A percentile compares a stretch with the other conserved stretches of the same genome.
These are phyloP conservation scores for Melieria crassipennis DNA, from an alignment of 2,888 invertebrate genomes.

Conservation along the genomic window DNA sequence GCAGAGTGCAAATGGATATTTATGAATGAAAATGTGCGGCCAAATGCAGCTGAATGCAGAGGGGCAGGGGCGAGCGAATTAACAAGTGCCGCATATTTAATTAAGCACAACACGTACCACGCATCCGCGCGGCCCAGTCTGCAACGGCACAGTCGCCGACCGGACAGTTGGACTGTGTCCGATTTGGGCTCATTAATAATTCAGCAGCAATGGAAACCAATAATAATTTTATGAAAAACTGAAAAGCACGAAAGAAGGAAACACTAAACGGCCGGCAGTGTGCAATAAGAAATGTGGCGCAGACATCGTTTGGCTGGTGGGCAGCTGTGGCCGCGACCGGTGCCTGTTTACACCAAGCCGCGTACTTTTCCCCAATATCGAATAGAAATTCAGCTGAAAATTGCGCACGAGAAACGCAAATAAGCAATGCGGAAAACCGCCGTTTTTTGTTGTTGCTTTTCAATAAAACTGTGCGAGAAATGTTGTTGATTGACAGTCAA, in stretches of 20 bases:
- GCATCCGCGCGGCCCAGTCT: constrained; percentile 17
- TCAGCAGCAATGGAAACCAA: neutral
- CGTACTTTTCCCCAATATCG: no score
- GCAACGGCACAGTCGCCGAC: neutral
- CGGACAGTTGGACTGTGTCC: neutral
- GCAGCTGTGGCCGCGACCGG: no score
- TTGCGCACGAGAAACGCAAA: no score
- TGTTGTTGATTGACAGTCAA: no score
- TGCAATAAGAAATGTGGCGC: neutral
- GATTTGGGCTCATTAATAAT: constrained; percentile 1
- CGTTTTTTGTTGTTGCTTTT: no score
- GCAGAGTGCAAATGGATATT: constrained; percentile 5
- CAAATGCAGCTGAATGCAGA: constrained; percentile 1
- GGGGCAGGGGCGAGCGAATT: neutral
- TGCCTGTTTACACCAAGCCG: no score
- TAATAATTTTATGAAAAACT: neutral
- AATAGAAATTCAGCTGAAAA: no score
- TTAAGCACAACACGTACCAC: constrained; percentile 26
- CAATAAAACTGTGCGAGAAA: no score
- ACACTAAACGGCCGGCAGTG: neutral
- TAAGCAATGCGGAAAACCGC: no score
- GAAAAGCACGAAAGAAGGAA: neutral
- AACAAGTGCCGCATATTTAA: constrained; percentile 7
- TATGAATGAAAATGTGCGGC: neutral
- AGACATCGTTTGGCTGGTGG: no score